phyloP scores from a whole-genome alignment of 2,797 vertebrate species.

The Tarsius wallacei region DNA sequence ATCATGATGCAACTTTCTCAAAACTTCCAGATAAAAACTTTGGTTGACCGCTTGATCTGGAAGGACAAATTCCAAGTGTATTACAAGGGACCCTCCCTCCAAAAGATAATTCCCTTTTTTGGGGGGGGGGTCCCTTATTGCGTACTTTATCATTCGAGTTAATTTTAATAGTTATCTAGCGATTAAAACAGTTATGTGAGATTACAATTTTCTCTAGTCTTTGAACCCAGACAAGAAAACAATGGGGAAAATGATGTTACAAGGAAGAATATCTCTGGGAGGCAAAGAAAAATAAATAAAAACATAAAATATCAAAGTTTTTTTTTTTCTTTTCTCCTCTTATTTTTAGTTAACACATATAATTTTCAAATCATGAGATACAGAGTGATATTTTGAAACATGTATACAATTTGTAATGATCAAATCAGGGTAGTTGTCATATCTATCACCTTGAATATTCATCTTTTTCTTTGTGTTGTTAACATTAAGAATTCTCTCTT shows the following conservation, averaged over 20 bases:
- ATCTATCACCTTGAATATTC: neutral
- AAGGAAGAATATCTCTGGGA: constrained; percentile 74
- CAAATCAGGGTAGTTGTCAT: neutral
- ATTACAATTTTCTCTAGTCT: constrained; percentile 59
- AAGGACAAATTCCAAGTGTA: too few relatives aligned
- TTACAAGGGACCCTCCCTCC: too few relatives aligned
- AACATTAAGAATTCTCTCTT: neutral
- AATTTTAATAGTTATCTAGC: constrained; percentile 65
- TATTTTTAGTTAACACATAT: neutral
- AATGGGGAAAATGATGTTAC: constrained; percentile 67
- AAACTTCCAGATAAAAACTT: too few relatives aligned
- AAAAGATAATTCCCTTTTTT: too few relatives aligned
- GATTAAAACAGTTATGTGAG: constrained; percentile 65
- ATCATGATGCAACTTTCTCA: too few relatives aligned
- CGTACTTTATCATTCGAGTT: constrained; percentile 35
- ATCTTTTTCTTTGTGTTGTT: neutral
- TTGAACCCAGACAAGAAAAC: constrained; percentile 58
- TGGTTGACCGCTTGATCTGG: too few relatives aligned
- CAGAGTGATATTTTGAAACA: neutral
- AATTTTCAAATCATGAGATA: neutral
- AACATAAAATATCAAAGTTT: constrained; percentile 74
- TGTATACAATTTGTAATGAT: neutral
- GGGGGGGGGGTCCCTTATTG: too few relatives aligned
- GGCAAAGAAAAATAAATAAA: constrained; percentile 80
- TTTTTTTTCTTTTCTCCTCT: neutral